phyloP scores from a whole-genome alignment of 2,888 invertebrate genomes.

The Trichacis sp. region DNA sequence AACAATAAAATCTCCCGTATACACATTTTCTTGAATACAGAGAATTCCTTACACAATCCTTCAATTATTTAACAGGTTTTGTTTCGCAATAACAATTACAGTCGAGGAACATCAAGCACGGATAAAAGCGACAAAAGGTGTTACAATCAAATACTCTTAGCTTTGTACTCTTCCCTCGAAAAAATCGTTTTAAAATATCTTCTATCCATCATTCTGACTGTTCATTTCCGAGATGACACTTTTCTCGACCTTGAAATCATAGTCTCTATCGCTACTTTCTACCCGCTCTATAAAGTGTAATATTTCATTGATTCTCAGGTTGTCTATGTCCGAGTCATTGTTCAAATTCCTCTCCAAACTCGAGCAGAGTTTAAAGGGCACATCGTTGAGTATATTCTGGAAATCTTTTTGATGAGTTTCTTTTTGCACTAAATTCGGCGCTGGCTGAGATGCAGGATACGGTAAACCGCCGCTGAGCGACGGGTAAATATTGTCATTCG shows the following conservation, averaged over 20 bases:
- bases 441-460: slow-evolving; percentile 35
- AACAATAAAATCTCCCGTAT: too few relatives aligned
- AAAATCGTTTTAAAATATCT: background rate
- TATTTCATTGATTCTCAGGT: slow-evolving; percentile 70
- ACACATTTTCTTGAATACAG: too few relatives aligned
- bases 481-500: slow-evolving; percentile 53
- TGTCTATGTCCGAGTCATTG: slow-evolving; percentile 70
- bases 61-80: background rate
- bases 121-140: background rate
- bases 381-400: slow-evolving; percentile 63
- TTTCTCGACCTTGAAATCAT: slow-evolving; percentile 72
- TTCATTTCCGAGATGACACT: slow-evolving; percentile 72
- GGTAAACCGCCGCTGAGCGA: slow-evolving; percentile 36
- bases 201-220: slow-evolving; percentile 38
- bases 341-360: slow-evolving; percentile 70
- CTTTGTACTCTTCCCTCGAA: slow-evolving; percentile 1
- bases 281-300: slow-evolving; percentile 71
- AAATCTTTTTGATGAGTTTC: slow-evolving; percentile 44
- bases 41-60: too few relatives aligned
- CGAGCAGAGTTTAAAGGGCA: slow-evolving; percentile 72
- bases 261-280: slow-evolving; percentile 69
- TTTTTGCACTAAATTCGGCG: slow-evolving; percentile 11
- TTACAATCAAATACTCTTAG: background rate
- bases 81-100: background rate
- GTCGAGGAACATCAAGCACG: background rate